Evolutionary conservation across 2,797 vertebrate genomes (phyloP).

Genomic region (Coregonus sp.): DNA sequence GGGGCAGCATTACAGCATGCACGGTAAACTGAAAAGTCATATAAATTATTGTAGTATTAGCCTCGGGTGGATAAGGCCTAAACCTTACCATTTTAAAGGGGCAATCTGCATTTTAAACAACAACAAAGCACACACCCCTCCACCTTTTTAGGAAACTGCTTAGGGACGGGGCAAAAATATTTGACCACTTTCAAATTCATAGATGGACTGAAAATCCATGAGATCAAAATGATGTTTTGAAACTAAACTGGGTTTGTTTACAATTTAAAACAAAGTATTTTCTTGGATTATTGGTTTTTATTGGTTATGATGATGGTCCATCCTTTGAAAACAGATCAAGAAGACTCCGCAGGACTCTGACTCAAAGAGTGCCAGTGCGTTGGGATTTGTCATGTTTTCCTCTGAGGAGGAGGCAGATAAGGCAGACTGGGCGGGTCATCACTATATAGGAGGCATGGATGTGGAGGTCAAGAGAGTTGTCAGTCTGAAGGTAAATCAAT

Average conservation of each 20-base stretch:
- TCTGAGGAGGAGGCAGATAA: constrained; percentile 52
- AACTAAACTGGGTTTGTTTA: no score
- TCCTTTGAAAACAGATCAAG: constrained; percentile 44
- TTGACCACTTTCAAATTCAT: no score
- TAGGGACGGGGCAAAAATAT: no score
- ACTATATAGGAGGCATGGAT: constrained; percentile 53
- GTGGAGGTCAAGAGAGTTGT: constrained; percentile 53
- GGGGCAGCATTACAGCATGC: constrained; percentile 56
- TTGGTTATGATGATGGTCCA: constrained; percentile 2
- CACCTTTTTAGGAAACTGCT: no score
- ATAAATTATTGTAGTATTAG: background rate
- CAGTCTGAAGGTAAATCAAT: constrained; percentile 55
- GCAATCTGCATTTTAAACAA: background rate
- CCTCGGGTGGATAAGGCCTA: background rate
- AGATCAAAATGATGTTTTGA: no score
- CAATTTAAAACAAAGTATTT: background rate
- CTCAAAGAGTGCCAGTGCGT: background rate
- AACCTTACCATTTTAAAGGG: background rate
- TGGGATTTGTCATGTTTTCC: constrained; percentile 63
- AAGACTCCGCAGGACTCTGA: constrained; percentile 3
- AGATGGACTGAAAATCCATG: no score
- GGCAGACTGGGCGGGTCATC: constrained; percentile 58
- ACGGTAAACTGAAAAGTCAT: constrained; percentile 49
- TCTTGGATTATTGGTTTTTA: background rate
- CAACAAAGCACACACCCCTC: background rate